Evolutionary conservation across 2,797 vertebrate species (phyloP).

Genomic region (Trachurus trachurus): DNA sequence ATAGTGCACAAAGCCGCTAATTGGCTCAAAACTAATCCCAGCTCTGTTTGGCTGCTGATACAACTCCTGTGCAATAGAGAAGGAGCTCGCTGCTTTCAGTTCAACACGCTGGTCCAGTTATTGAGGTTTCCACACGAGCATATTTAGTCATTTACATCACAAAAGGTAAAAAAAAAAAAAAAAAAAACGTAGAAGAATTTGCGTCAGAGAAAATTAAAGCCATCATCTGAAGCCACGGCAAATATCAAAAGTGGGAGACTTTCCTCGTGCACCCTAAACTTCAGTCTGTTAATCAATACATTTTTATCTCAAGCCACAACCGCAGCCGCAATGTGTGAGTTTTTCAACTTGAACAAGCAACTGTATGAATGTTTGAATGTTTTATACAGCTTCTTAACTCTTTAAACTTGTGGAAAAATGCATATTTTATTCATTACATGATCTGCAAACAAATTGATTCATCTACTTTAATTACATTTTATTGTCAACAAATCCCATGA

Average conservation of each 20-base stretch:
- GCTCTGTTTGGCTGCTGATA: slow-evolving; percentile 28
- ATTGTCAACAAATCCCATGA: not conserved
- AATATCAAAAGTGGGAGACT: slow-evolving; percentile 10
- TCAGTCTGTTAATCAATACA: not conserved
- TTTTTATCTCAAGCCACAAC: too few relatives aligned
- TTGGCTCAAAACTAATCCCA: slow-evolving; percentile 44
- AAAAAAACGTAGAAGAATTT: not conserved
- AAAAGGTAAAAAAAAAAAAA: slow-evolving; percentile 2
- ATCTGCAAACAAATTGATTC: not conserved
- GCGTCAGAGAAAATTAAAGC: not conserved
- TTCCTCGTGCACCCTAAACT: not conserved
- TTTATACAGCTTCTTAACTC: too few relatives aligned
- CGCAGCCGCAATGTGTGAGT: too few relatives aligned
- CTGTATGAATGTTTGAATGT: too few relatives aligned
- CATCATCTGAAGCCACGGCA: not conserved
- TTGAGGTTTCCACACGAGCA: not conserved
- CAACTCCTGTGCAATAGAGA: slow-evolving; percentile 12
- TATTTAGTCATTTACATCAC: slow-evolving; percentile 23
- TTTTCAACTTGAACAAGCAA: too few relatives aligned
- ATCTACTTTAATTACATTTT: not conserved
- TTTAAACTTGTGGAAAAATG: too few relatives aligned
- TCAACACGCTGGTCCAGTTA: not conserved
- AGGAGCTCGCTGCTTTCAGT: slow-evolving; percentile 1
- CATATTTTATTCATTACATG: too few relatives aligned
- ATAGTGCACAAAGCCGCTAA: slow-evolving; percentile 13